Percentiles rank a stretch among this genome's conserved stretches.
phyloP scores from a whole-genome alignment of 2,113 vertebrate genomes.

The Syngnathus floridae region DNA sequence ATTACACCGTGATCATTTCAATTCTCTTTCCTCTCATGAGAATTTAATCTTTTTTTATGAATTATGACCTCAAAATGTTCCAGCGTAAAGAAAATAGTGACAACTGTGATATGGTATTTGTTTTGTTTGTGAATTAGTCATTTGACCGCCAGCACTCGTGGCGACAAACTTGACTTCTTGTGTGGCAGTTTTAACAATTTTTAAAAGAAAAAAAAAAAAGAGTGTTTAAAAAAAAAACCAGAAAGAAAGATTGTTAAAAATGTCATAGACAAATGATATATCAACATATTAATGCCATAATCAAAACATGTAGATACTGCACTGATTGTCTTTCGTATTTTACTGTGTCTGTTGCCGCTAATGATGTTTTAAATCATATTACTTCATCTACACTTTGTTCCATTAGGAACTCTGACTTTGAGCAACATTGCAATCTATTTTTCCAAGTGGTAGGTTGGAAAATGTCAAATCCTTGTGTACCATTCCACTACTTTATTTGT shows the following conservation, averaged over 20 bases:
- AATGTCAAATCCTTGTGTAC: not conserved
- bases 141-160: not conserved
- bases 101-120: not conserved
- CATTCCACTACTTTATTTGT: not conserved
- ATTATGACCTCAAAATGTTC: not conserved
- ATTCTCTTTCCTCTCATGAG: not conserved
- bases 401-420: not conserved
- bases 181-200: not conserved
- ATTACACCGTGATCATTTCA: conserved; percentile 4
- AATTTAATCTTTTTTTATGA: not conserved
- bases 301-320: not conserved
- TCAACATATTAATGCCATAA: not conserved
- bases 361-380: not conserved
- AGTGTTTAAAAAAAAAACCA: too few species aligned
- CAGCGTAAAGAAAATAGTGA: not conserved
- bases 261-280: not conserved
- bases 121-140: conserved; percentile 1
- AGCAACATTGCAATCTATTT: not conserved
- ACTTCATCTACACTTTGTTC: not conserved
- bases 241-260: not conserved
- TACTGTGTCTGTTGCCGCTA: not conserved
- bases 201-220: too few species aligned
- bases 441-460: not conserved
- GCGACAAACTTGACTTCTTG: not conserved
- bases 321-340: too few species aligned